Evolutionary conservation across 64 coral and sea anemone genomes (phyloP).

Genomic region (Orbicella faveolata): DNA sequence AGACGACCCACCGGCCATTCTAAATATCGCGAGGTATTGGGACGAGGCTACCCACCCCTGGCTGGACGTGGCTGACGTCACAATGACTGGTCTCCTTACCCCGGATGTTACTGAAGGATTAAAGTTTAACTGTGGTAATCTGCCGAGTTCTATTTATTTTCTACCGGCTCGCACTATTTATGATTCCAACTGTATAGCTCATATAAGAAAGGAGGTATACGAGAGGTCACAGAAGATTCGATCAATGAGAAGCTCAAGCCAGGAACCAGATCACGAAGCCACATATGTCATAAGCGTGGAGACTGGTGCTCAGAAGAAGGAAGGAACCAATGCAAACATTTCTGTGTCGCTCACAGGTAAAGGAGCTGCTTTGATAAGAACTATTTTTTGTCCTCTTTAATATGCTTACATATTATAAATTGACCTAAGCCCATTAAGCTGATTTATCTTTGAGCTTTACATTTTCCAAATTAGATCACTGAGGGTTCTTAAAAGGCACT

Average conservation of each 20-base stretch:
- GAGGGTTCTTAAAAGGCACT: too few relatives aligned
- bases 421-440: too few relatives aligned
- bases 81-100: slow-evolving; percentile 35
- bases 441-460: too few relatives aligned
- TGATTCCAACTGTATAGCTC: slow-evolving; percentile 42
- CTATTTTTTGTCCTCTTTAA: neutral
- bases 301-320: slow-evolving; percentile 11
- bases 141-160: neutral
- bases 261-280: slow-evolving; percentile 7
- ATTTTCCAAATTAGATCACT: too few relatives aligned
- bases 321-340: slow-evolving; percentile 50
- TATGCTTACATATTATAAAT: neutral
- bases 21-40: slow-evolving; percentile 52
- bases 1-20: slow-evolving; percentile 31
- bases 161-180: slow-evolving; percentile 38
- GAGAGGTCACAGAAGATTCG: slow-evolving; percentile 32
- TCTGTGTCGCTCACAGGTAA: slow-evolving; percentile 51
- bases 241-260: neutral
- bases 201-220: slow-evolving; percentile 40
- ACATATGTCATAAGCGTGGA: slow-evolving; percentile 44
- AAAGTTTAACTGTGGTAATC: slow-evolving; percentile 17
- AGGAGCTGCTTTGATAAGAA: neutral
- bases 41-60: slow-evolving; percentile 61
- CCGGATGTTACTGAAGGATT: slow-evolving; percentile 23
- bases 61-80: slow-evolving; percentile 78